Percentiles rank a stretch among this genome's conserved stretches.
Evolutionary conservation across 2,888 invertebrate genomes (phyloP).

Genomic region (Agriopis leucophaearia): DNA sequence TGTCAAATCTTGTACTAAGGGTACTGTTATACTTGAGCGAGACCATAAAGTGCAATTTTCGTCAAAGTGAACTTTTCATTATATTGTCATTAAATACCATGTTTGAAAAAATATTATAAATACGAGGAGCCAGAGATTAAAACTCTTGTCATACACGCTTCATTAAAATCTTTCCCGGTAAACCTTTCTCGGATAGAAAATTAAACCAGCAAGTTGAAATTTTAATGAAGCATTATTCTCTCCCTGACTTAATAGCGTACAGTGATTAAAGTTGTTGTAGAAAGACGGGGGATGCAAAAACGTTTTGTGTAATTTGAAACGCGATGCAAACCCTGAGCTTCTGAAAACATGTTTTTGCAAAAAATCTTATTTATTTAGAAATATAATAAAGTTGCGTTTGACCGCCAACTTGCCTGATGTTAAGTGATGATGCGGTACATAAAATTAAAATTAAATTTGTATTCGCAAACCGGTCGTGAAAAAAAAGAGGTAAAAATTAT

Average conservation of each 20-base stretch:
- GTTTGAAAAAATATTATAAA: background rate
- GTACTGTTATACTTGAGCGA: too few species aligned
- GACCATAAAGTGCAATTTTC: too few species aligned
- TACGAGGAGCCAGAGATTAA: conserved; percentile 59
- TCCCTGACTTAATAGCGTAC: conserved; percentile 63
- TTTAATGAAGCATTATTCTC: conserved; percentile 72
- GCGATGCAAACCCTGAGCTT: background rate
- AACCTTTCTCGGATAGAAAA: conserved; percentile 64
- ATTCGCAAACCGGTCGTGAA: too few species aligned
- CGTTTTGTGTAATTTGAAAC: conserved; percentile 6
- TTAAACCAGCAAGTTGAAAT: conserved; percentile 65
- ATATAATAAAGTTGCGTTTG: too few species aligned
- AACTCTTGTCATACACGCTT: conserved; percentile 65
- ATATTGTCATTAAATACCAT: background rate
- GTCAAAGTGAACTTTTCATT: too few species aligned
- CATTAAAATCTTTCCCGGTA: conserved; percentile 66
- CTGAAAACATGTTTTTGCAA: background rate
- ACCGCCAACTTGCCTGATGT: too few species aligned
- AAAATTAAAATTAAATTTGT: too few species aligned
- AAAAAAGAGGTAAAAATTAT: too few species aligned
- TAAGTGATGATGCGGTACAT: too few species aligned
- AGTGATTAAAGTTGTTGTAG: conserved; percentile 60
- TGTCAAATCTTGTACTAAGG: too few species aligned
- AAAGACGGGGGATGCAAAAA: conserved; percentile 20
- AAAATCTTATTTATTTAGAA: background rate